A percentile compares a stretch with the other conserved stretches of the same genome.
These are phyloP conservation scores for Podarcis raffonei DNA, from an alignment of 2,113 vertebrate species.

Conservation along the genomic window DNA sequence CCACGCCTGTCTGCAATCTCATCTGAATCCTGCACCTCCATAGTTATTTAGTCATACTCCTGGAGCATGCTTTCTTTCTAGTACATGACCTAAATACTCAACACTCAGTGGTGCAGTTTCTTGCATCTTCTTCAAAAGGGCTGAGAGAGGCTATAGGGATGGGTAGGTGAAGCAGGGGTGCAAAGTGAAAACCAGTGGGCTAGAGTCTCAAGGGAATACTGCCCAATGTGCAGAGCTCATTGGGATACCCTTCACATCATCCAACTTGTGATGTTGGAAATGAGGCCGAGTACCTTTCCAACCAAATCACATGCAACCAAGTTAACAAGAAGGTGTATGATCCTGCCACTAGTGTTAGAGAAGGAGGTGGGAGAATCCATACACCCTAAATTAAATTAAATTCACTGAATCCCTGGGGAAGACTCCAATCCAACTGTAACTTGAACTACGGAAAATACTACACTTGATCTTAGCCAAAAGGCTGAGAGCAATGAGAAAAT, in stretches of 20 bases:
- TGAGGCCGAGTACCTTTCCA: neutral
- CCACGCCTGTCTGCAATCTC: no score
- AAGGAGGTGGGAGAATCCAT: neutral
- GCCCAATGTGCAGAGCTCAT: conserved; percentile 6
- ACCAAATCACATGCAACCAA: neutral
- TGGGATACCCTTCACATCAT: neutral
- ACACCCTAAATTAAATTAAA: neutral
- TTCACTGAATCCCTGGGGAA: conserved; percentile 24
- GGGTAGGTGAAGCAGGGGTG: neutral
- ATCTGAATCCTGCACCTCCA: neutral
- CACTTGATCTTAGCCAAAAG: neutral
- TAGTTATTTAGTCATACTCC: neutral
- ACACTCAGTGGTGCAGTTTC: neutral
- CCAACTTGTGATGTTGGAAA: neutral
- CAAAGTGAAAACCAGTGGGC: neutral
- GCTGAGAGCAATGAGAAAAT: neutral
- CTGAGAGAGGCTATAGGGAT: neutral
- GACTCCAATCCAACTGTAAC: neutral
- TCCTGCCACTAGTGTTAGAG: neutral
- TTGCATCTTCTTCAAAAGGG: neutral
- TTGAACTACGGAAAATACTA: conserved; percentile 9
- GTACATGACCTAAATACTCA: neutral
- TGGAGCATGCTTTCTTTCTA: neutral
- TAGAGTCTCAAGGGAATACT: neutral
- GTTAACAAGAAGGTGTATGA: neutral